Evolutionary conservation across 2,797 vertebrate genomes (phyloP), one percentile per base, ranked within the genome.

Genomic region (Lithobates sylvaticus): DNA sequence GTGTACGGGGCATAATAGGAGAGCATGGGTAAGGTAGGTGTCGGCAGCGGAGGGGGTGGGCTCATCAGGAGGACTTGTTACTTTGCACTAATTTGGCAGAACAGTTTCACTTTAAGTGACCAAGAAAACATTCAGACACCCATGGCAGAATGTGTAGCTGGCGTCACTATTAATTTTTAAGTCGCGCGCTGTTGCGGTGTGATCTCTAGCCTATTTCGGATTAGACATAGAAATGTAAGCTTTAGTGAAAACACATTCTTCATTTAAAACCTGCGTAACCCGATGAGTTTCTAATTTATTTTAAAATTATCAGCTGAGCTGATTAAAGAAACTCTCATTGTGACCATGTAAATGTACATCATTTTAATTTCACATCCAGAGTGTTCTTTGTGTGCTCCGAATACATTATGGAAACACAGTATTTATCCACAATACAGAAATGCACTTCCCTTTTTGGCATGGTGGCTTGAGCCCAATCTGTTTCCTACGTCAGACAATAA

Each of bases 361-460:
- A 0, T 68, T 90, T 92, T 89, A 78, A 58, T 89, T 91, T 89
- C 90, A 84, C 90, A 77, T 91, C 89, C 90, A 84, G 91, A 85
- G 4, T 67, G 87, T 88, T 90, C 86, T 68, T 90, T 88, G 50
- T 74, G 67, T 80, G 88, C 13, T 0, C 87, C 0, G 84, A 91
- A 94, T 93, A 91, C 92, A 93, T 95, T 93, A 94, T 92, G 93
- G 93, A 93, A 92, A 90, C 78, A 68, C 15, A 54, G 50, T 18
- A 54, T 54, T 54, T 54, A 54, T 54, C 15, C 16, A 5, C 74
- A 10, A n/a, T 50, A 42, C 10, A 23, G 27, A 34, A 70, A 70
- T 70, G 12, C 18, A 29, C 32, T 90, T 89, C 91, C 90, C 89
- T 91, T 91, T 89, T 89, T 77, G 23, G 5, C 90, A 88, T 89